These are phyloP conservation scores for Hypanus sabinus DNA, from an alignment of 2,113 vertebrate genomes.

Conservation along the genomic window DNA sequence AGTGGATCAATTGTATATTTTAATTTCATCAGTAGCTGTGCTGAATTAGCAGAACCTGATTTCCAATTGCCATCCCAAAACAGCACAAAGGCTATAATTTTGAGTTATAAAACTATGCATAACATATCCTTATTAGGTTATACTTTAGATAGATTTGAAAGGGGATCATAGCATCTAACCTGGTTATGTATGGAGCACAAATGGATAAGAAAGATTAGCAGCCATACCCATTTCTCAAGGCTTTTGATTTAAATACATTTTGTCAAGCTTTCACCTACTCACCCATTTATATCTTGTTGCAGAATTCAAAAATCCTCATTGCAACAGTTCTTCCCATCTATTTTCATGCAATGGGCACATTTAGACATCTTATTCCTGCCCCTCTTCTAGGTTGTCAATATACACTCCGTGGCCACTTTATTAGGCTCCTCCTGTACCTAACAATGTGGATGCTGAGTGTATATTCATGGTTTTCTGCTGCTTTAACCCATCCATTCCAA, in stretches of 20 bases:
- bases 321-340: no score
- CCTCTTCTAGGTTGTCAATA: no score
- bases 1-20: not conserved
- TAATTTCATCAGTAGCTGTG: not conserved
- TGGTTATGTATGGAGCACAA: not conserved
- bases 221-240: not conserved
- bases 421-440: no score
- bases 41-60: not conserved
- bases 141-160: not conserved
- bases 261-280: no score
- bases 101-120: slow-evolving; percentile 41
- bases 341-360: no score
- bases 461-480: no score
- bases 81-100: not conserved
- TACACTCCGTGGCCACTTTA: no score
- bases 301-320: no score
- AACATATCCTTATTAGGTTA: not conserved
- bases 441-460: no score
- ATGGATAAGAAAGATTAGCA: not conserved
- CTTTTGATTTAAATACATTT: not conserved
- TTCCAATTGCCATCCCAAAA: not conserved
- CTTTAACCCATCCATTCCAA: no score
- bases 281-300: no score
- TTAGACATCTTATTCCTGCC: no score
- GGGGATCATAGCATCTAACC: slow-evolving; percentile 39